Base-by-base conservation (phyloP, 2,888 invertebrate species). In the Zelleria hepariella region DNA sequence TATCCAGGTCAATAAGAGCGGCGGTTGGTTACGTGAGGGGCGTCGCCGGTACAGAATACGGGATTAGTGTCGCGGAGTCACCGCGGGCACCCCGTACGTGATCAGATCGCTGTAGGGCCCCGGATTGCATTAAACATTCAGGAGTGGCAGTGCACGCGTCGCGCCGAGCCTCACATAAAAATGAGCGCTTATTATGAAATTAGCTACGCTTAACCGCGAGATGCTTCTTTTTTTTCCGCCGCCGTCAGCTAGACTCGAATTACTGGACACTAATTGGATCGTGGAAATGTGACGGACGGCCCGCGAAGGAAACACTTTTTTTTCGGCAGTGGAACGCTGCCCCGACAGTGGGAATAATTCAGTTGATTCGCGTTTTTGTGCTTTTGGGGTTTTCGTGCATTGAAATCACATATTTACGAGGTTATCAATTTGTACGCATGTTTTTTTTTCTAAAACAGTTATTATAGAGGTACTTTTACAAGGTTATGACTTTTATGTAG, bases 111-210 rank as follows among this genome's bases (percentile, higher is more conserved):
- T 67, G 63, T 66, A 65, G 66, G 65, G 64, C 64, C 59, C 80
- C 68, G 72, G 72, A 76, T 75, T 73, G 68, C 78, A 86, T 88
- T 80, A 87, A 87, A 85, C 75, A 86, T 88, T 86, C 83, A 86
- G 65, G 62, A 70, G 68, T 63, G 74, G 70, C 76, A 77, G 75
- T 78, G 78, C 65, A 66, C 75, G 54, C 54, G 54, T 26, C 48
- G 58, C 32, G 58, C 24, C 60, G 32, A 69, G 77, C 74, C 78
- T 80, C 75, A 84, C 82, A 82, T 86, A 88, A 87, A 89, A 89
- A 88, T 88, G 82, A 84, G 79, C 80, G 77, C 78, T 80, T 87
- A 82, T 89, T 86, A 87, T 85, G 86, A 83, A 88, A 89, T 88
- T 88, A 87, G 78, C 80, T 75, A 72, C 75, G 77, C 76, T 74